These are phyloP conservation scores for Cremastinae sp. DNA, from an alignment of 2,888 invertebrate genomes.

Conservation along the genomic window DNA sequence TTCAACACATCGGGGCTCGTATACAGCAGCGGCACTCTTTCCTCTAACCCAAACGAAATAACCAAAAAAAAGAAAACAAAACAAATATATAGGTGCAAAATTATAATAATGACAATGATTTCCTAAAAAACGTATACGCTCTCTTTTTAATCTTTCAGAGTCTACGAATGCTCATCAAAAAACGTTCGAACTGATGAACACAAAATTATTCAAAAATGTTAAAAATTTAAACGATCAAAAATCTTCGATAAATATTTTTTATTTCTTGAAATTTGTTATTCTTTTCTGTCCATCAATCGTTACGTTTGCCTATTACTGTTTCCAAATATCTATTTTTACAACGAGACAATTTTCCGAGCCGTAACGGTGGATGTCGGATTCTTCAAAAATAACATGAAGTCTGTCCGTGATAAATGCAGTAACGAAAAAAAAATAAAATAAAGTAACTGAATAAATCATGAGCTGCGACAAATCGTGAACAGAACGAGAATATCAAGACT, in stretches of 20 bases:
- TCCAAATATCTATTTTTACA: slow-evolving; percentile 33
- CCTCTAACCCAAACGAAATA: slow-evolving; percentile 76
- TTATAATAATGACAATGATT: slow-evolving; percentile 70
- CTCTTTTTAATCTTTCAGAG: slow-evolving; percentile 15
- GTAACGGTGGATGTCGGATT: slow-evolving; percentile 50
- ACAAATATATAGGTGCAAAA: slow-evolving; percentile 69
- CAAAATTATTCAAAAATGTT: neutral
- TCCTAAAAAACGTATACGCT: slow-evolving; percentile 60
- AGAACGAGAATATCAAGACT: slow-evolving; percentile 23
- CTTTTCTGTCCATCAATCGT: slow-evolving; percentile 25
- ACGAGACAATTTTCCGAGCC: slow-evolving; percentile 53
- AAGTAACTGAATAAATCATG: slow-evolving; percentile 28
- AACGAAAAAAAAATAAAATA: slow-evolving; percentile 42
- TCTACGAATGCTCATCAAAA: slow-evolving; percentile 43
- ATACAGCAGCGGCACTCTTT: slow-evolving; percentile 79
- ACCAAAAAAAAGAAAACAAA: slow-evolving; percentile 66
- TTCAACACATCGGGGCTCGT: slow-evolving; percentile 78
- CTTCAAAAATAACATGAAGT: slow-evolving; percentile 30
- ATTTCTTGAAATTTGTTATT: neutral
- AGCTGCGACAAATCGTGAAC: slow-evolving; percentile 43
- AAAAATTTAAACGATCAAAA: neutral
- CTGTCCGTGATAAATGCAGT: slow-evolving; percentile 53
- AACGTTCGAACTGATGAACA: slow-evolving; percentile 24
- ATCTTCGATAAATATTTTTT: neutral
- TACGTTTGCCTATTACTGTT: slow-evolving; percentile 4